Base-by-base conservation (phyloP, 2,888 invertebrate genomes). In the Scelioninae gen. 2 region DNA sequence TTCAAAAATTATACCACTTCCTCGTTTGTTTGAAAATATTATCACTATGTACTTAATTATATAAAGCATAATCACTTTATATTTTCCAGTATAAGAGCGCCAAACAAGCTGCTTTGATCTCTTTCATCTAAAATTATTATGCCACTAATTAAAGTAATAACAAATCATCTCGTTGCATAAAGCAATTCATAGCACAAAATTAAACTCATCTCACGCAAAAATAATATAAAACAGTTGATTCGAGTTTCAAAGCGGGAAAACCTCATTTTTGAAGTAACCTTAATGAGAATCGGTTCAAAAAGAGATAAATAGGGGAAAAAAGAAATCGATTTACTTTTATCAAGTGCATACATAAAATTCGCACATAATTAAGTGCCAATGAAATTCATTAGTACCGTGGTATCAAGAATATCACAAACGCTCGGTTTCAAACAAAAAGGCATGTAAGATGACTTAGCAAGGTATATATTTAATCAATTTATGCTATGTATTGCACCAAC, bases 391-490 rank as follows among this genome's bases (percentile, higher is more conserved):
- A 67, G 65, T 25, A 16, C n/a, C 15, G 16, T n/a, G 43, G 50
- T 33, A 19, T 65, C 37, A 31, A 35, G 37, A 53, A 46, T 46
- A 46, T 48, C 57, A 28, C 48, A 31, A 65, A 46, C 16, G 53
- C 22, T 41, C 9, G 16, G 13, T 43, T 48, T 48, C n/a, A n/a
- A 41, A 50, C 48, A 67, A 58, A 48, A 65, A 65, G n/a, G 55
- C 45, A 9, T 48, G 37, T 9, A 15, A 41, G n/a, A n/a, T n/a
- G n/a, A n/a, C n/a, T n/a, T 13, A 37, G 45, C 58, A 64, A 35
- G 19, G 50, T 46, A 41, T 46, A 60, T 33, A 71, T 71, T 71
- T 65, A 64, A 71, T 71, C 53, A 71, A 64, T 71, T 64, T 64
- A 71, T 52, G 64, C 19, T 45, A 37, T 45, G 64, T 63, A 53